Base-by-base conservation (phyloP, 2,888 invertebrate species). In the Acanthococcus lagerstroemiae region DNA sequence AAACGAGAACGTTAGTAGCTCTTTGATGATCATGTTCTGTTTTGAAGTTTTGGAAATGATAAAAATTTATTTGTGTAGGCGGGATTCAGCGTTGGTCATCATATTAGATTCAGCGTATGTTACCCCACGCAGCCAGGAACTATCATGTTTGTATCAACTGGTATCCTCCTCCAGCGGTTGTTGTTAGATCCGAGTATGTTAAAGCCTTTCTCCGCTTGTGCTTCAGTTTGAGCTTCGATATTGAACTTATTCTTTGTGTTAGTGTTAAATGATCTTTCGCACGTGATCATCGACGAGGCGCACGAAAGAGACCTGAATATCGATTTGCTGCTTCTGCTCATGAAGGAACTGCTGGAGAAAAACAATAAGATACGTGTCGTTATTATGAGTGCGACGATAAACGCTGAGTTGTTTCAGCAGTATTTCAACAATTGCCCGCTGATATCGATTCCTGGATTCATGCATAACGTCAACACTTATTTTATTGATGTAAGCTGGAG, bases 311-410 rank as follows among this genome's bases (percentile, higher is more conserved):
- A 83, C 69, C 80, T 85, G 0, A 83, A 85, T 69, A 85, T 82
- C 0, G 88, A 88, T 72, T 73, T 87, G 27, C 66, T 71, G 5
- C 61, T 75, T 19, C 71, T 72, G 22, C 73, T 86, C 4, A 71
- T 87, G 15, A 82, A 81, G 70, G 75, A 80, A 17, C 81, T 83
- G 0, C 63, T 85, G 50, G 65, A 75, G 0, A 69, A 75, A 3
- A 86, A 86, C 73, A 77, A 79, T 0, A 69, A 76, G 0, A 72
- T 88, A 1, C 83, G 81, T 72, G 72, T 88, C 0, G 73, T 87
- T 3, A 75, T 88, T 0, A 87, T 88, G 87, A 87, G 87, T 69
- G 88, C 88, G 0, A 87, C 87, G 0, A 76, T 87, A 7, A 83
- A 87, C 69, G 79, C 81, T 0, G 77, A 78, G 3, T 76, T 83